These are phyloP conservation scores for Pangasianodon gigas DNA, from an alignment of 2,113 vertebrate genomes.

Conservation along the genomic window DNA sequence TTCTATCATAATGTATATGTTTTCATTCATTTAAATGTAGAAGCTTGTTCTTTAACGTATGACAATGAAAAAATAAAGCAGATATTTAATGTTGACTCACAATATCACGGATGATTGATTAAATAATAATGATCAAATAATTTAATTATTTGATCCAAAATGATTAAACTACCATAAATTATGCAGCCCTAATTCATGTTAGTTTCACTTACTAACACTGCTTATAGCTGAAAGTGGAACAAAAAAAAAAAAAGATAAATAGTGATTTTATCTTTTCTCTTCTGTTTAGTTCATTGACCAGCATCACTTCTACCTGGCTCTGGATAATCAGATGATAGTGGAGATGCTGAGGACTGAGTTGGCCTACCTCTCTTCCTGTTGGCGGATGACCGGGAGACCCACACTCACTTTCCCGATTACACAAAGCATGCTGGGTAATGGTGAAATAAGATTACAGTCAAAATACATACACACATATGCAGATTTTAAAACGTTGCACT, in stretches of 20 bases:
- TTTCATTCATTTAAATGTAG: not conserved
- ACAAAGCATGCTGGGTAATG: constrained; percentile 87
- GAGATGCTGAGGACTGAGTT: constrained; percentile 95
- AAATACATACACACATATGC: not conserved
- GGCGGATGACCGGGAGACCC: constrained; percentile 96
- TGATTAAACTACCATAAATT: not conserved
- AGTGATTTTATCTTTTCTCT: not conserved
- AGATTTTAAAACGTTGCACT: not conserved
- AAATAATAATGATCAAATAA: not conserved
- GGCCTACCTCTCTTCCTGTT: constrained; percentile 91
- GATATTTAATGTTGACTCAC: not conserved
- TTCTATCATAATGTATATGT: not conserved
- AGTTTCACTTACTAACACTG: not conserved
- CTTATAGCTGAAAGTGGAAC: not conserved
- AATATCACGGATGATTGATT: not conserved
- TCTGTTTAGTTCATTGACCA: constrained; percentile 88
- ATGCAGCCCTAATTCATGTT: not conserved
- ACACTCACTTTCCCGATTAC: constrained; percentile 93
- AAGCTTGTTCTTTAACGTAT: too few relatives aligned
- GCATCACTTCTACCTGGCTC: constrained; percentile 96
- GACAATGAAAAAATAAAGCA: not conserved
- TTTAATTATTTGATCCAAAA: not conserved
- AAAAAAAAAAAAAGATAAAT: not conserved
- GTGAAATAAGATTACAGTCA: not conserved
- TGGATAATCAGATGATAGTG: constrained; percentile 98